Evolutionary conservation across 2,113 vertebrate species (phyloP).

Genomic region (Artemisiospiza belli): DNA sequence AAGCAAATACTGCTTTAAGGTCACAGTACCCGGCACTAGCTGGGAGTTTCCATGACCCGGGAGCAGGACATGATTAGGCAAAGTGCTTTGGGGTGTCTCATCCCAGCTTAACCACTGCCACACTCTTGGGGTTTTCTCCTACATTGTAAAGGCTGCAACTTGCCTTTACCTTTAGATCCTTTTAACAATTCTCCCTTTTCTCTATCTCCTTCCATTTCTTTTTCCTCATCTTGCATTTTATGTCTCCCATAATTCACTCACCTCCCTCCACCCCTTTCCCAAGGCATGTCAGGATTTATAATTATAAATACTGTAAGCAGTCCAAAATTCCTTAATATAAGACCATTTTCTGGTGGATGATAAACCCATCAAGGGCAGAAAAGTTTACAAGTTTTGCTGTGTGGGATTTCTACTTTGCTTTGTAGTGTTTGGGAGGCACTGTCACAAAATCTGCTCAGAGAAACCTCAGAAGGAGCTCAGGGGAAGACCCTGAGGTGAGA

Average conservation of each 20-base stretch:
- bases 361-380: neutral
- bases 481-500: neutral
- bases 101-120: neutral
- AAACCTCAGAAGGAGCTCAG: neutral
- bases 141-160: neutral
- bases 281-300: neutral
- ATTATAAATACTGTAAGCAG: neutral
- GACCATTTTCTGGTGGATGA: neutral
- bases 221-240: neutral
- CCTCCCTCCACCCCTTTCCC: neutral
- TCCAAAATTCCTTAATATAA: neutral
- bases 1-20: neutral
- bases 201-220: neutral
- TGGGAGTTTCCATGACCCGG: neutral
- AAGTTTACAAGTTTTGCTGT: neutral
- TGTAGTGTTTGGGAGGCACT: neutral
- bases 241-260: neutral
- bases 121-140: neutral
- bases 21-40: neutral
- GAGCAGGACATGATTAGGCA: neutral
- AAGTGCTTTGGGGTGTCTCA: neutral
- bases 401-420: neutral
- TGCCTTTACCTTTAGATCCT: neutral
- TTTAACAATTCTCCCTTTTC: neutral
- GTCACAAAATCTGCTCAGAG: neutral